Base-by-base conservation (phyloP, 2,888 invertebrate species). In the Aspidiotus destructor region DNA sequence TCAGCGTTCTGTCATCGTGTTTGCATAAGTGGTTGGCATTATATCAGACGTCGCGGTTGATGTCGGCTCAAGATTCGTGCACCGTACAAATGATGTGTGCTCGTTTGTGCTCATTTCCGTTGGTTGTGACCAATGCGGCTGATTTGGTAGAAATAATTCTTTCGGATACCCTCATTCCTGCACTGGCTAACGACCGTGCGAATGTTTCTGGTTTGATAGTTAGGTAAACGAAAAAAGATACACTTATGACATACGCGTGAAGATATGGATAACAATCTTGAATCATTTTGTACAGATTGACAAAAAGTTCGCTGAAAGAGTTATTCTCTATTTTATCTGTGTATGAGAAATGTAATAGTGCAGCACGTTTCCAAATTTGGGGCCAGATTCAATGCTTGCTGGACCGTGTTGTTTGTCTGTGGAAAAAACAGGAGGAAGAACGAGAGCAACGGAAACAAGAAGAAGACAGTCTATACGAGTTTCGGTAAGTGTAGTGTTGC, bases 391-490 rank as follows among this genome's bases (percentile, higher is more conserved):
- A 55, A n/a, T 53, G 42, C 8, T 52, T 74, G n/a, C 69, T 74
- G 61, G 72, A 73, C 57, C 71, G 70, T 54, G 82, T 90, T 63
- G 85, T 88, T 28, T 76, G 81, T 67, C 79, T 85, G 0, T 95
- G 94, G 92, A 85, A 85, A 74, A 81, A 84, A 69, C 88, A 91
- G 73, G 86, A 90, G 74, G 82, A 84, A 62, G 83, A 84, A 41
- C 81, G 83, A 16, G 84, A 85, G 72, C 81, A 80, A 73, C 83
- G 84, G 73, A 84, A 86, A 72, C 82, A 82, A 64, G 90, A 90
- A 73, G 86, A 88, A 70, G 89, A 89, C 65, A 86, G 86, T 72
- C 78, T 93, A 58, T 90, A 88, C 76, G 85, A 85, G 69, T 86
- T 83, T 78, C 77, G 79, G 72, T 15, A 9, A n/a, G 41, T 62